Evolutionary conservation across 2,888 invertebrate species (phyloP).

Genomic region (Oligia strigilis): DNA sequence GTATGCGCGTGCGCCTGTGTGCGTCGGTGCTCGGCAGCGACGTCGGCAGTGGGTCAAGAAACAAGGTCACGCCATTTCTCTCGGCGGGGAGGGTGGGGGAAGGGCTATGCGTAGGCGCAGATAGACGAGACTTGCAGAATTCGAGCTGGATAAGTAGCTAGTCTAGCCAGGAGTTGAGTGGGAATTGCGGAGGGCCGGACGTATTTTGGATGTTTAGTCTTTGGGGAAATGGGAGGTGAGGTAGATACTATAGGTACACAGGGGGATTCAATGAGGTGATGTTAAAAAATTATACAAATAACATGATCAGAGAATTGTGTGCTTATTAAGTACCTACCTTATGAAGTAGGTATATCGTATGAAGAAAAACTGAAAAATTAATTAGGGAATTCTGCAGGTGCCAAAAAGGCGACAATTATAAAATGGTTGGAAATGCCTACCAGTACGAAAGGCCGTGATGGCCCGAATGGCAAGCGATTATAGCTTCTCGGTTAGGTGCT

Average conservation of each 20-base stretch:
- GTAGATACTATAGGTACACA: background rate
- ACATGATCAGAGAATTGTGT: background rate
- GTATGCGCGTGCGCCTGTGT: constrained; percentile 61
- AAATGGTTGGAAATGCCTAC: background rate
- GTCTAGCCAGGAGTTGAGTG: constrained; percentile 19
- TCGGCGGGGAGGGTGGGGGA: constrained; percentile 64
- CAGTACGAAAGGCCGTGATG: background rate
- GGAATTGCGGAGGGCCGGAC: constrained; percentile 25
- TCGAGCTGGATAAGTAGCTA: constrained; percentile 50
- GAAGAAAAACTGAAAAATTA: background rate
- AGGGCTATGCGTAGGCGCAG: constrained; percentile 72
- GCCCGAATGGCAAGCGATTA: background rate
- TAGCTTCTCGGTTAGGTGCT: background rate
- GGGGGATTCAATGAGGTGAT: no score
- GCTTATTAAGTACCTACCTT: background rate
- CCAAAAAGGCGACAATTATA: background rate
- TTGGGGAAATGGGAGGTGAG: background rate
- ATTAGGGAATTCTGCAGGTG: background rate
- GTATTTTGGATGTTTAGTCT: background rate
- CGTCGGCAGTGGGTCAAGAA: constrained; percentile 89
- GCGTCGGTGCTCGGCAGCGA: constrained; percentile 84
- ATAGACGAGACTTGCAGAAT: constrained; percentile 57
- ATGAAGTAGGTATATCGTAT: background rate
- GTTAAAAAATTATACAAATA: background rate
- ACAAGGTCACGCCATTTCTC: constrained; percentile 90